Percentiles rank a stretch among this genome's conserved stretches.
These are phyloP conservation scores for Drosophila bunnanda DNA, from an alignment of 2,888 invertebrate species.

Conservation along the genomic window DNA sequence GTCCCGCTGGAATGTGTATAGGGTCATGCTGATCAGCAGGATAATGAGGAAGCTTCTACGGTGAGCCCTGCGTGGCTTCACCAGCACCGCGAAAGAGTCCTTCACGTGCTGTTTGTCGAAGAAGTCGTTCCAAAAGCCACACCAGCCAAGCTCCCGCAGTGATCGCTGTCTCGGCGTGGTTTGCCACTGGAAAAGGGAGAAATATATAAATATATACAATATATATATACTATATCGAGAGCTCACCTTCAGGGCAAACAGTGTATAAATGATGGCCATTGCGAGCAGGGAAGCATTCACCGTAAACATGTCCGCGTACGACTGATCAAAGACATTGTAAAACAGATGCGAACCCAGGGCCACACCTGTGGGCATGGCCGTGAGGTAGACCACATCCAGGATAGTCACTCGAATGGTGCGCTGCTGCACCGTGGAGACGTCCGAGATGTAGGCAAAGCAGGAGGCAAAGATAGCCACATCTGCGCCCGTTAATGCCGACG, in stretches of 20 bases:
- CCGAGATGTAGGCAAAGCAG: slow-evolving; percentile 92
- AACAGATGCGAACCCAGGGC: slow-evolving; percentile 90
- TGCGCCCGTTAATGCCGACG: slow-evolving; percentile 91
- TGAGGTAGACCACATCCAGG: slow-evolving; percentile 92
- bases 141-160: slow-evolving; percentile 86
- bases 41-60: slow-evolving; percentile 88
- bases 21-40: slow-evolving; percentile 90
- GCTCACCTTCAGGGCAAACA: slow-evolving; percentile 86
- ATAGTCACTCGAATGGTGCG: slow-evolving; percentile 93
- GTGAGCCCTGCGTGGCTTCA: slow-evolving; percentile 86
- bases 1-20: slow-evolving; percentile 93
- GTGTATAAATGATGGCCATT: slow-evolving; percentile 88
- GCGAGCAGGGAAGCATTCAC: slow-evolving; percentile 88
- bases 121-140: slow-evolving; percentile 88
- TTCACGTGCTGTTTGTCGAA: slow-evolving; percentile 89
- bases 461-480: slow-evolving; percentile 92
- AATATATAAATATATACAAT: neutral
- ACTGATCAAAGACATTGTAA: slow-evolving; percentile 87
- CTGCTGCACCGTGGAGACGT: slow-evolving; percentile 88
- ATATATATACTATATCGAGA: neutral
- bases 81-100: slow-evolving; percentile 87
- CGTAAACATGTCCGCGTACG: slow-evolving; percentile 90
- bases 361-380: slow-evolving; percentile 93
- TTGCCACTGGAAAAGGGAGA: slow-evolving; percentile 86
- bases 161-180: slow-evolving; percentile 88